phyloP scores from a whole-genome alignment of 1,140 invertebrate species.

The Habropoda laboriosa region DNA sequence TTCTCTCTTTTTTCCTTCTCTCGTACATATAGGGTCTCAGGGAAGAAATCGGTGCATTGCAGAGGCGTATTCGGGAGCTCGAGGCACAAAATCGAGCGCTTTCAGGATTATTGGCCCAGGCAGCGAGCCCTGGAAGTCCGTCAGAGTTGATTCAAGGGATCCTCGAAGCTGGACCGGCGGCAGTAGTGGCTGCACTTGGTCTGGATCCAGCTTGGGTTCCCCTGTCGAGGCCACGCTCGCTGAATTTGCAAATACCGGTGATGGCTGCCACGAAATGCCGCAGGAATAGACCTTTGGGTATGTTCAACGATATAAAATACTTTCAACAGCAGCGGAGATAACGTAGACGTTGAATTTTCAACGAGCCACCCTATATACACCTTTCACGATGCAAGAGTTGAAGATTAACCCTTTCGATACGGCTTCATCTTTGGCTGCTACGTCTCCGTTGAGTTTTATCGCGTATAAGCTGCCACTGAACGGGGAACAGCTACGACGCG shows the following conservation, averaged over 20 bases:
- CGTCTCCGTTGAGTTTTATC: no score
- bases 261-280: conserved; percentile 80
- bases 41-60: conserved; percentile 86
- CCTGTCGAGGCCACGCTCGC: conserved; percentile 84
- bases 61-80: conserved; percentile 85
- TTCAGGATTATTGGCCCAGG: conserved; percentile 85
- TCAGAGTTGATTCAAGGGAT: conserved; percentile 73
- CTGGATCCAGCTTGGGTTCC: conserved; percentile 85
- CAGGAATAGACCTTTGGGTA: conserved; percentile 74
- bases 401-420: no score
- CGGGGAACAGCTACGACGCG: no score
- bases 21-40: conserved; percentile 83
- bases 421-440: no score
- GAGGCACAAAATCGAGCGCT: conserved; percentile 87
- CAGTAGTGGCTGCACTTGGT: conserved; percentile 71
- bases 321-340: no score
- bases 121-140: conserved; percentile 83
- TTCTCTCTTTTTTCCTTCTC: not conserved
- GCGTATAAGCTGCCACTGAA: no score
- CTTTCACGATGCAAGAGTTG: no score
- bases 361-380: no score
- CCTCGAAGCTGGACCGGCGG: conserved; percentile 73
- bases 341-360: no score
- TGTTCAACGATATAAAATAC: not conserved
- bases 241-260: conserved; percentile 85